A percentile compares a stretch with the other conserved stretches of the same genome.
Conservation (phyloP, 2,888 invertebrate species). For the Pristionchus mayeri region DNA sequence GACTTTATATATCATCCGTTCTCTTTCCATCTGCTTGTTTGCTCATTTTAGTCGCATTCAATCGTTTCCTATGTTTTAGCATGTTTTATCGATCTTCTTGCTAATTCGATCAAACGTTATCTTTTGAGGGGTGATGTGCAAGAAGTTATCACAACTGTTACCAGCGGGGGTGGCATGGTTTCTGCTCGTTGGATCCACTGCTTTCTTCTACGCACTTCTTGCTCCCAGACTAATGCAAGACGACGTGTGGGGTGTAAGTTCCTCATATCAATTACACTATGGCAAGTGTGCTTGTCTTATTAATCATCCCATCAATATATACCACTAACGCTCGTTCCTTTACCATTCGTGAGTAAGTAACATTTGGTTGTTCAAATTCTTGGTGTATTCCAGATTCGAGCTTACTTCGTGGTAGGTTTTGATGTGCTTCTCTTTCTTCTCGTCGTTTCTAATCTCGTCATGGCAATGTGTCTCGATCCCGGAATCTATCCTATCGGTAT, state of each 20-base stretch:
- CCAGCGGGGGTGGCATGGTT: conserved; percentile 99
- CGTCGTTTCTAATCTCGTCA: conserved; percentile 96
- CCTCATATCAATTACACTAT: neutral
- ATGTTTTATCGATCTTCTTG: neutral
- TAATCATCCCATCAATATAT: neutral
- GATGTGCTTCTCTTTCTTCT: conserved; percentile 96
- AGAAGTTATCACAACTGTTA: conserved; percentile 94
- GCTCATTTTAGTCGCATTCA: neutral
- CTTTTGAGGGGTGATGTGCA: conserved; percentile 81
- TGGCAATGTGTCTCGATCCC: conserved; percentile 91
- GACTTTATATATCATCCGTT: conserved; percentile 2
- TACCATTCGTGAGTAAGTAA: neutral
- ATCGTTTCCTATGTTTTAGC: no score
- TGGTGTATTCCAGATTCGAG: neutral
- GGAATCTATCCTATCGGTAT: conserved; percentile 63
- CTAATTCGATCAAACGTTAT: neutral
- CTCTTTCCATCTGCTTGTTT: neutral
- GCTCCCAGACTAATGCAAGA: conserved; percentile 61
- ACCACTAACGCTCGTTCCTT: no score
- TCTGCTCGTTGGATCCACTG: conserved; percentile 84
- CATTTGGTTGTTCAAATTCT: neutral
- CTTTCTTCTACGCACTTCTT: conserved; percentile 68
- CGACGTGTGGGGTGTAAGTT: conserved; percentile 50
- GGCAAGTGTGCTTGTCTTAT: neutral
- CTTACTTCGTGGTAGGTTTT: conserved; percentile 77